Percentiles rank a stretch among this genome's conserved stretches.
phyloP scores from a whole-genome alignment of 2,113 vertebrate genomes.

The Carettochelys insculpta region DNA sequence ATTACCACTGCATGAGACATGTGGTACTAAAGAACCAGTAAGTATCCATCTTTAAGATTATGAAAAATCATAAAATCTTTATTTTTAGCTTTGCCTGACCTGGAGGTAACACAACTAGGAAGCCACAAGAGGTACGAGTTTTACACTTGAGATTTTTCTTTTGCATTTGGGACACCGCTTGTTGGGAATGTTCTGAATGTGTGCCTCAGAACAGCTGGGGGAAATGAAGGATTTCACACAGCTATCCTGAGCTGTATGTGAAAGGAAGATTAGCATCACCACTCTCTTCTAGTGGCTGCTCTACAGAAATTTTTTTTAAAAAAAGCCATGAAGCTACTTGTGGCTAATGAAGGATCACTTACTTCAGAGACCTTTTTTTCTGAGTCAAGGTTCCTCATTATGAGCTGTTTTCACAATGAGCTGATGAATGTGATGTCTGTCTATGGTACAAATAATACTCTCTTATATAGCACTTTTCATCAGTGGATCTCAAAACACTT shows the following conservation, averaged over 20 bases:
- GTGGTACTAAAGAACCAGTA: neutral
- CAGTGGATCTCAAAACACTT: neutral
- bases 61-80: neutral
- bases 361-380: neutral
- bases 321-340: fast-evolving
- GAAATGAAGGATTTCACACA: neutral
- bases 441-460: neutral
- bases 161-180: neutral
- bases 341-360: neutral
- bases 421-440: fast-evolving
- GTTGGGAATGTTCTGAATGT: neutral
- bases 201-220: neutral
- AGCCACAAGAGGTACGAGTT: neutral
- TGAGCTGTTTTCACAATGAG: neutral
- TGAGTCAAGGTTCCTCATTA: neutral
- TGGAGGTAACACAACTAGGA: neutral
- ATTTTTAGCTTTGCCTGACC: neutral
- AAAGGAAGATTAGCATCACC: neutral
- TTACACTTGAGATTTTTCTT: neutral
- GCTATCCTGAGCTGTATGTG: neutral
- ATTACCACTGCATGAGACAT: neutral
- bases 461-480: neutral
- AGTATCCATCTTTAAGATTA: neutral
- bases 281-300: fast-evolving
- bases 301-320: neutral